phyloP scores from a whole-genome alignment of 2,797 vertebrate genomes.

The Pampus argenteus region DNA sequence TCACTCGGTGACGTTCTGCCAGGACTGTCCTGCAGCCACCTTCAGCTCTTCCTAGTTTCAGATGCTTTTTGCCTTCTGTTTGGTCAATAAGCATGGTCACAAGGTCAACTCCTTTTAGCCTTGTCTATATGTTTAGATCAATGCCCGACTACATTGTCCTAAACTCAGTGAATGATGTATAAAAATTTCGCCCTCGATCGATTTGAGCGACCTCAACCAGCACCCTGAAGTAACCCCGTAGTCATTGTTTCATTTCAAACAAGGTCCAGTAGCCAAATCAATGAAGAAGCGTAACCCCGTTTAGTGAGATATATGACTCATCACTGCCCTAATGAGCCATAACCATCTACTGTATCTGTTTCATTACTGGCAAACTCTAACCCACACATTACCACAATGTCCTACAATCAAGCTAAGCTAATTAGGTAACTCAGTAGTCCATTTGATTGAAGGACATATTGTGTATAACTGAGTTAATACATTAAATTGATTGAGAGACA shows the following conservation, averaged over 20 bases:
- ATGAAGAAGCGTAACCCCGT: not conserved
- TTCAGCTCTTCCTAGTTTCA: not conserved
- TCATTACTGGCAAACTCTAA: not conserved
- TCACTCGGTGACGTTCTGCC: not conserved
- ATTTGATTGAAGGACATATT: not conserved
- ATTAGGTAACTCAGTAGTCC: not conserved
- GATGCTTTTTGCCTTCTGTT: no score
- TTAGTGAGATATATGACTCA: not conserved
- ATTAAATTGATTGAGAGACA: not conserved
- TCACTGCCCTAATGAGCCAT: slow-evolving; percentile 15
- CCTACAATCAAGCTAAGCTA: not conserved
- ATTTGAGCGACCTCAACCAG: not conserved
- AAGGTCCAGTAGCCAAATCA: slow-evolving; percentile 6
- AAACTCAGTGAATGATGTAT: not conserved
- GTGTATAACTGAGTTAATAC: not conserved
- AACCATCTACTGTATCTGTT: not conserved
- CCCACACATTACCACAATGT: not conserved
- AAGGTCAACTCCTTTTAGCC: not conserved
- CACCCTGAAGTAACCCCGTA: not conserved
- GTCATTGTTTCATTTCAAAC: slow-evolving; percentile 10
- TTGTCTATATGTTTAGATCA: not conserved
- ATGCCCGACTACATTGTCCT: not conserved
- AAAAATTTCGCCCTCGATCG: not conserved
- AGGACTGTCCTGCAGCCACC: not conserved
- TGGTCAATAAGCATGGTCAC: no score